Conservation (phyloP, 2,113 vertebrate genomes). For the Toxotes jaculatrix region DNA sequence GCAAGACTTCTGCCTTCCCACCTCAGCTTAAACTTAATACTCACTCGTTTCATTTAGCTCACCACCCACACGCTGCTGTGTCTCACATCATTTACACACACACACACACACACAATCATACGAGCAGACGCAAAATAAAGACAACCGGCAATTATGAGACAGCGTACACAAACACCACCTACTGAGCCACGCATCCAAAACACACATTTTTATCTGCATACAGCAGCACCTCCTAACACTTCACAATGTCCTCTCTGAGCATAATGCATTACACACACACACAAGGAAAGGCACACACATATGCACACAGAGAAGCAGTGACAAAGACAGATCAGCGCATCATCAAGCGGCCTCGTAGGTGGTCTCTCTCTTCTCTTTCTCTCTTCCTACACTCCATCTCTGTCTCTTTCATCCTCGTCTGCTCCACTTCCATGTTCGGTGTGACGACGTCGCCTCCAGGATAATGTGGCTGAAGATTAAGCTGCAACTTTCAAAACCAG, state of each 20-base stretch:
- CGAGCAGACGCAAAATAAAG: constrained; percentile 70
- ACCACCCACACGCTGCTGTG: constrained; percentile 61
- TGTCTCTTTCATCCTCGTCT: constrained; percentile 62
- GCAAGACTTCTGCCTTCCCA: constrained; percentile 57
- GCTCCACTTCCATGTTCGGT: constrained; percentile 57
- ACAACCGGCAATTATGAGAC: constrained; percentile 73
- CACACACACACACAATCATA: constrained; percentile 27
- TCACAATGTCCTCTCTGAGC: constrained; percentile 59
- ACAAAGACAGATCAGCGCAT: constrained; percentile 70
- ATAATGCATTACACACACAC: constrained; percentile 54
- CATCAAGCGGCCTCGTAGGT: constrained; percentile 72
- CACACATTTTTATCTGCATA: constrained; percentile 74
- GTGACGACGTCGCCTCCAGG: constrained; percentile 63
- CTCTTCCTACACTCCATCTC: constrained; percentile 56
- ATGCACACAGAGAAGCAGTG: constrained; percentile 22
- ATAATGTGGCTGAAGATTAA: constrained; percentile 65
- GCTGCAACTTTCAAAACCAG: constrained; percentile 53
- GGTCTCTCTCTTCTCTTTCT: constrained; percentile 62
- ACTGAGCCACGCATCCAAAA: constrained; percentile 71
- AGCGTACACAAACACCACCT: constrained; percentile 74
- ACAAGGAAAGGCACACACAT: constrained; percentile 16
- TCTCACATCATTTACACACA: constrained; percentile 27
- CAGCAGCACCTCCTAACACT: constrained; percentile 69
- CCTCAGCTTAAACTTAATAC: constrained; percentile 69
- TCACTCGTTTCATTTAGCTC: constrained; percentile 63